A percentile compares a stretch with the other conserved stretches of the same genome.
Evolutionary conservation across 2,797 vertebrate genomes (phyloP).

Genomic region (Manis javanica): DNA sequence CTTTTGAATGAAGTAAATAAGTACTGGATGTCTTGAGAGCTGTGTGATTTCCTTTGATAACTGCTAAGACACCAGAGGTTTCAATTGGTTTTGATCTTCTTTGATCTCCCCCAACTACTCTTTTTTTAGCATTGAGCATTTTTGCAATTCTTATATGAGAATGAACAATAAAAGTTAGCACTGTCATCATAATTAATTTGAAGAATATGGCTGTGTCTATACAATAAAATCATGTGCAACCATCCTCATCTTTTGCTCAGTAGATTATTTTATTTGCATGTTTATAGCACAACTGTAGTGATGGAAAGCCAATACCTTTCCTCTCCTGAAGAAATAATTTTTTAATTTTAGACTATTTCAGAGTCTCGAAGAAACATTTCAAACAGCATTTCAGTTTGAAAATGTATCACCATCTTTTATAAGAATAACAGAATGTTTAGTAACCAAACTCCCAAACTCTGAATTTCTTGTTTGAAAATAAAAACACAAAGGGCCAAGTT

Average conservation of each 20-base stretch:
- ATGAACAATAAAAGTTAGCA: slow-evolving; percentile 63
- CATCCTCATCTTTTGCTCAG: slow-evolving; percentile 1
- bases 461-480: slow-evolving; percentile 53
- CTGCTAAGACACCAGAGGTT: slow-evolving; percentile 68
- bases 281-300: neutral
- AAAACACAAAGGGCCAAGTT: neutral
- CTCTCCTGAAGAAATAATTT: slow-evolving; percentile 32
- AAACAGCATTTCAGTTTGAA: neutral
- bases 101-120: slow-evolving; percentile 71
- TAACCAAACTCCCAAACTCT: slow-evolving; percentile 14
- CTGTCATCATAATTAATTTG: slow-evolving; percentile 59
- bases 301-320: neutral
- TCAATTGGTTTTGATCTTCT: slow-evolving; percentile 73
- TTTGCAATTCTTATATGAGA: slow-evolving; percentile 69
- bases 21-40: slow-evolving; percentile 67
- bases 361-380: neutral
- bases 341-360: neutral
- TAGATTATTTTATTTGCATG: neutral
- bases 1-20: slow-evolving; percentile 69
- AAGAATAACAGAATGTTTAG: neutral
- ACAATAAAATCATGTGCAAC: slow-evolving; percentile 18
- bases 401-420: neutral
- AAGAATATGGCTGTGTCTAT: slow-evolving; percentile 43
- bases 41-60: slow-evolving; percentile 79
- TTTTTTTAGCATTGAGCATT: slow-evolving; percentile 63